These are phyloP conservation scores for Hetaerina titia DNA, from an alignment of 2,888 invertebrate genomes.

Conservation along the genomic window DNA sequence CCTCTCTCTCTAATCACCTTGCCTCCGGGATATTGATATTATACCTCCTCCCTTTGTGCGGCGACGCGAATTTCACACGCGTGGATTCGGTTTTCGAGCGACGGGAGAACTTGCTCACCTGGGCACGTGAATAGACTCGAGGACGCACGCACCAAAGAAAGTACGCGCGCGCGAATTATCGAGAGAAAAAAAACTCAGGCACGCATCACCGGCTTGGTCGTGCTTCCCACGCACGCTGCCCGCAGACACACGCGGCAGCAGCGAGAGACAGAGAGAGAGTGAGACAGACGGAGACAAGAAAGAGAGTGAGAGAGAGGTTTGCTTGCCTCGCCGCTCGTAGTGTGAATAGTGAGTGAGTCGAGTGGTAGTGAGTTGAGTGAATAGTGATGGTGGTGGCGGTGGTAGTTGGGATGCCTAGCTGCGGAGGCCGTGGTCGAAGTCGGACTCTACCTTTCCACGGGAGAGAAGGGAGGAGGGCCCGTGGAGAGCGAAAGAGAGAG, in stretches of 20 bases:
- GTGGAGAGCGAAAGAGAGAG: conserved; percentile 17
- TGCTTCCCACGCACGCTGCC: too few species aligned
- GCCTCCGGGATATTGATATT: too few species aligned
- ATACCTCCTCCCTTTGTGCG: too few species aligned
- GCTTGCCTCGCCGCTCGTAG: background rate
- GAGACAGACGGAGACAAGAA: background rate
- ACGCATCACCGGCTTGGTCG: too few species aligned
- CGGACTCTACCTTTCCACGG: background rate
- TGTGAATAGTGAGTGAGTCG: background rate
- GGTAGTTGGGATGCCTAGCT: background rate
- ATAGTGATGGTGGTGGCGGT: background rate
- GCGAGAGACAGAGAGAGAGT: background rate
- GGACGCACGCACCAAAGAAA: too few species aligned
- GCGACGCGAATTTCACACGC: too few species aligned
- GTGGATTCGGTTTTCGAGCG: too few species aligned
- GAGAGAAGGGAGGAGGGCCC: conserved; percentile 10
- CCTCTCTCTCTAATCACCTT: background rate
- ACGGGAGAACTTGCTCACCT: too few species aligned
- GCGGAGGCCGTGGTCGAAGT: background rate
- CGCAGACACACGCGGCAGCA: too few species aligned
- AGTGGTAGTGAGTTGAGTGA: background rate
- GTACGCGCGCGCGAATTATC: too few species aligned
- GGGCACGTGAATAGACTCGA: too few species aligned
- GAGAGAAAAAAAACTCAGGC: too few species aligned
- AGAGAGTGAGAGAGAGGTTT: background rate